phyloP scores from a whole-genome alignment of 2,113 vertebrate genomes.

The Andinoacara biseriatus region DNA sequence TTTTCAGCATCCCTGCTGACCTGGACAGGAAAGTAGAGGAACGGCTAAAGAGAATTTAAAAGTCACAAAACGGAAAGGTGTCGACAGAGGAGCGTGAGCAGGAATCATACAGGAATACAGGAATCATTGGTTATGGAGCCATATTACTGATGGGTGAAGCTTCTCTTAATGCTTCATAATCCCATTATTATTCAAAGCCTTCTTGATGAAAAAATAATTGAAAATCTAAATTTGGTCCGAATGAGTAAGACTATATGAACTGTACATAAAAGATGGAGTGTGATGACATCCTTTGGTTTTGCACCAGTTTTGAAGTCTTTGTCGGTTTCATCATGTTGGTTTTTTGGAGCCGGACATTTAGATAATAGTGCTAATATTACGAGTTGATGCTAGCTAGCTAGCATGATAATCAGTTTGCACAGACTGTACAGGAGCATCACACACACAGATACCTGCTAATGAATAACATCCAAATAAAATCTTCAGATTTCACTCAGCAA shows the following conservation, averaged over 20 bases:
- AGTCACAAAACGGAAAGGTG: background rate
- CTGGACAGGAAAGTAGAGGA: background rate
- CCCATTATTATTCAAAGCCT: background rate
- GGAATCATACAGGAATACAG: background rate
- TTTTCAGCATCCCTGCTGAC: background rate
- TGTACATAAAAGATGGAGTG: background rate
- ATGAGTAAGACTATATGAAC: too few relatives aligned
- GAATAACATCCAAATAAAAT: background rate
- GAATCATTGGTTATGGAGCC: background rate
- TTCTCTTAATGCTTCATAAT: too few relatives aligned
- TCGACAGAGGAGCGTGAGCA: background rate
- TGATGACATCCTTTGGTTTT: background rate
- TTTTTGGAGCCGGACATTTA: background rate
- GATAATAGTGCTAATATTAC: background rate
- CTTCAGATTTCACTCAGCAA: background rate
- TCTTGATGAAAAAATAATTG: background rate
- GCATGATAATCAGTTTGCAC: background rate
- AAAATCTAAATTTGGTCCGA: background rate
- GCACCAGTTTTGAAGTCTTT: background rate
- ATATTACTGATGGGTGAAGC: accelerated
- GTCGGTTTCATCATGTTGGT: too few relatives aligned
- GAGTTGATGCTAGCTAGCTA: background rate
- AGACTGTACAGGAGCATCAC: background rate
- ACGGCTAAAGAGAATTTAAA: background rate
- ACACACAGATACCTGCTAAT: background rate